Percentiles rank a stretch among this genome's conserved stretches.
Conservation (phyloP, 2,888 invertebrate species). For the Philhelius pedissequus region DNA sequence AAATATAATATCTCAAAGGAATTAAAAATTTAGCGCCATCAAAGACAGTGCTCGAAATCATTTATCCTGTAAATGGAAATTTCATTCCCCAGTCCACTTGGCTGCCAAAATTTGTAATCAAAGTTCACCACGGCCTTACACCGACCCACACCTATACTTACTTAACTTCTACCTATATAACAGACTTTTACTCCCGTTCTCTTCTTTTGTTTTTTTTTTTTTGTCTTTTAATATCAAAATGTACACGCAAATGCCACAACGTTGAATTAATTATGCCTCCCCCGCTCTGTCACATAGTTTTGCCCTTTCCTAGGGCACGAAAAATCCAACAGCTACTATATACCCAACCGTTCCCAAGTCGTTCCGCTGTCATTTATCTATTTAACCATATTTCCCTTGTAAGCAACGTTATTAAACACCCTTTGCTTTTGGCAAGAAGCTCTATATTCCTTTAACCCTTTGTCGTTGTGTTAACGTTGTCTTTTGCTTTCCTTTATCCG, state of each 20-base stretch:
- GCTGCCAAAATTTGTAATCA: conserved; percentile 17
- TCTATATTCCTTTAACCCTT: conserved; percentile 17
- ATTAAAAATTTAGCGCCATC: conserved; percentile 32
- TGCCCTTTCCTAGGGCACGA: not conserved
- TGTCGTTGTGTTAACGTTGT: conserved; percentile 5
- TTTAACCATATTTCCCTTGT: conserved; percentile 66
- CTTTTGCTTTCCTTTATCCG: conserved; percentile 26
- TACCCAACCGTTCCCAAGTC: not conserved
- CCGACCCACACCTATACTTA: too few species aligned
- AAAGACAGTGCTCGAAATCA: conserved; percentile 22
- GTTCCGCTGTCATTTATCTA: conserved; percentile 47
- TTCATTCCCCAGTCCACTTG: not conserved
- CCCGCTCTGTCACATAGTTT: not conserved
- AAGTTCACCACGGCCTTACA: conserved; percentile 35
- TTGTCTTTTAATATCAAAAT: conserved; percentile 36
- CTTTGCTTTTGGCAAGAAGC: conserved; percentile 36
- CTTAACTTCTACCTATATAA: not conserved
- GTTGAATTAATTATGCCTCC: conserved; percentile 60
- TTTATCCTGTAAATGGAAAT: conserved; percentile 7
- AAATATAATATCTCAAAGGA: not conserved
- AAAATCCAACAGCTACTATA: not conserved
- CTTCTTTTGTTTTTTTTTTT: too few species aligned
- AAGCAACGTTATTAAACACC: conserved; percentile 67
- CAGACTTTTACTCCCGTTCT: not conserved
- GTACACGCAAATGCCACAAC: conserved; percentile 63